These are phyloP conservation scores for Condylura cristata DNA, from an alignment of 2,113 vertebrate species.

Conservation along the genomic window DNA sequence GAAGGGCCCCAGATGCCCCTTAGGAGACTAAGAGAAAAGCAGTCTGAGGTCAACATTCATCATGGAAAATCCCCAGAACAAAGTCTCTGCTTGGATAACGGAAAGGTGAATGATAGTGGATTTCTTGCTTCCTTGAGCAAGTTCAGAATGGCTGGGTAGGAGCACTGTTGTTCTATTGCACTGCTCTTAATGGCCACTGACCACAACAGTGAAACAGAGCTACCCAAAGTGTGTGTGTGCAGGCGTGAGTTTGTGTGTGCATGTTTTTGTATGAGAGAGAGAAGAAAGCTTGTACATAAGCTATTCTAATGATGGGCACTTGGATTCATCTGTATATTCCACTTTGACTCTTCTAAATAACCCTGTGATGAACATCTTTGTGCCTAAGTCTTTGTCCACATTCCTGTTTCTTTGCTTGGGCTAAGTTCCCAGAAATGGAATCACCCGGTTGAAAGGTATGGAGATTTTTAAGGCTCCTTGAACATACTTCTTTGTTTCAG, in stretches of 20 bases:
- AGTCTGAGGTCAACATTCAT: neutral
- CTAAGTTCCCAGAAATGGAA: neutral
- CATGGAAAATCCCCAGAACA: neutral
- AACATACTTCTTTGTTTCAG: neutral
- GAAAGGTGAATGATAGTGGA: neutral
- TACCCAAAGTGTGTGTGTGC: neutral
- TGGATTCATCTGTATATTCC: neutral
- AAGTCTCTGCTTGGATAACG: neutral
- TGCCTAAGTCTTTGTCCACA: neutral
- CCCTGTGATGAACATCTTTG: neutral
- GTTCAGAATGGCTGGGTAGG: neutral
- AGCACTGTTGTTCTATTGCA: neutral
- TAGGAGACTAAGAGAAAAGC: neutral
- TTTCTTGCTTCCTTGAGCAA: neutral
- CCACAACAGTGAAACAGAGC: neutral
- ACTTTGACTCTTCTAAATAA: neutral
- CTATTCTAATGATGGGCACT: neutral
- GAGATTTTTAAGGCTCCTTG: neutral
- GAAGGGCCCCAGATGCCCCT: neutral
- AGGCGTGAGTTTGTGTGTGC: neutral
- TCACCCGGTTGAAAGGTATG: neutral
- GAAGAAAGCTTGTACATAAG: neutral
- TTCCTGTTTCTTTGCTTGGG: neutral
- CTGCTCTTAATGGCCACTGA: neutral
- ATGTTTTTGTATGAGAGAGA: neutral